phyloP scores from a whole-genome alignment of 2,113 vertebrate genomes.

The Typhlomys cinereus region DNA sequence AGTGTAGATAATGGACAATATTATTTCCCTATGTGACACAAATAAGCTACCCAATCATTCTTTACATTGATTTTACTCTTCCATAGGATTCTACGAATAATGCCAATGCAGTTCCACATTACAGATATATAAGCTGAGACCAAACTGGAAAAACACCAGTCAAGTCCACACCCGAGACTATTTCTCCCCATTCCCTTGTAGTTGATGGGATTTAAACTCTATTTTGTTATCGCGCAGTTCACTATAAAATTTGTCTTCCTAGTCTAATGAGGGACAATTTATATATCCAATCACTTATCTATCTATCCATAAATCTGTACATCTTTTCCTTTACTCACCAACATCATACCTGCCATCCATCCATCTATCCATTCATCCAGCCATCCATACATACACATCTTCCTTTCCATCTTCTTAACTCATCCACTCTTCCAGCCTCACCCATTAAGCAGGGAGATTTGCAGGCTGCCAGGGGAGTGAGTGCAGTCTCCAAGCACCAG shows the following conservation, averaged over 20 bases:
- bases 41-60: neutral
- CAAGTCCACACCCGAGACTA: neutral
- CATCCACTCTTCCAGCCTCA: conserved; percentile 42
- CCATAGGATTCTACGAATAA: neutral
- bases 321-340: neutral
- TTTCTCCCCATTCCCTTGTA: neutral
- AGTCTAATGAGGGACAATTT: neutral
- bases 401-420: neutral
- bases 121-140: neutral
- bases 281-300: neutral
- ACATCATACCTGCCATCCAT: neutral
- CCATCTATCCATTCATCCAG: too few relatives aligned
- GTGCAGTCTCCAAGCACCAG: conserved; percentile 62
- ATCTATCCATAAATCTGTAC: neutral
- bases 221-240: neutral
- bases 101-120: neutral
- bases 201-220: neutral
- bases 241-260: neutral
- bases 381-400: neutral
- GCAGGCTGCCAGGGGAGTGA: conserved; percentile 58
- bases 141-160: neutral
- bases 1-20: rapidly evolving
- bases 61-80: neutral
- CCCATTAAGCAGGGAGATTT: conserved; percentile 61
- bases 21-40: neutral